A percentile compares a stretch with the other conserved stretches of the same genome.
Conservation (phyloP, 2,113 vertebrate species). For the Pseudopodoces humilis region DNA sequence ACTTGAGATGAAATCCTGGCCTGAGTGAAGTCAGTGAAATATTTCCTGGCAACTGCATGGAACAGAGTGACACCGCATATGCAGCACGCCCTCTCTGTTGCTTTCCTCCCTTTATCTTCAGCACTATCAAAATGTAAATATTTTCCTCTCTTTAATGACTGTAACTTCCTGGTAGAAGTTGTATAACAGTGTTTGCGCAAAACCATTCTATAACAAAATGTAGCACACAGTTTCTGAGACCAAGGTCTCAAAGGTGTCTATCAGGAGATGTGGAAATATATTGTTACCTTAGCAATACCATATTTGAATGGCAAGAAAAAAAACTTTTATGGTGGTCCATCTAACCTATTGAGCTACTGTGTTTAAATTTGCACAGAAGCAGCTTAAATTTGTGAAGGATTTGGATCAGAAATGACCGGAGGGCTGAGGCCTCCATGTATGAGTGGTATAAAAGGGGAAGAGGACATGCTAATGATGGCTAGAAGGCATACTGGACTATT, state of each 20-base stretch:
- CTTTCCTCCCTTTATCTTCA: conserved; percentile 2
- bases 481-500: background rate
- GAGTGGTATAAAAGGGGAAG: background rate
- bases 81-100: background rate
- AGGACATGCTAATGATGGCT: background rate
- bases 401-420: background rate
- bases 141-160: conserved; percentile 4
- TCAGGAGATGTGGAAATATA: background rate
- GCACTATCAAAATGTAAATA: conserved; percentile 9
- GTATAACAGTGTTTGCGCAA: background rate
- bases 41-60: background rate
- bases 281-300: background rate
- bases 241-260: background rate
- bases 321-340: background rate
- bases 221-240: background rate
- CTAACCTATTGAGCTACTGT: background rate
- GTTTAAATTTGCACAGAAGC: background rate
- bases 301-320: background rate
- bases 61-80: background rate
- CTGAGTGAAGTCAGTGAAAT: background rate
- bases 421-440: background rate
- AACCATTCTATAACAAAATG: background rate
- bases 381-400: background rate
- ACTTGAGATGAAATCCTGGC: background rate
- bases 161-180: background rate